Conservation (phyloP, 2,888 invertebrate species). For the Dorcus hopei region DNA sequence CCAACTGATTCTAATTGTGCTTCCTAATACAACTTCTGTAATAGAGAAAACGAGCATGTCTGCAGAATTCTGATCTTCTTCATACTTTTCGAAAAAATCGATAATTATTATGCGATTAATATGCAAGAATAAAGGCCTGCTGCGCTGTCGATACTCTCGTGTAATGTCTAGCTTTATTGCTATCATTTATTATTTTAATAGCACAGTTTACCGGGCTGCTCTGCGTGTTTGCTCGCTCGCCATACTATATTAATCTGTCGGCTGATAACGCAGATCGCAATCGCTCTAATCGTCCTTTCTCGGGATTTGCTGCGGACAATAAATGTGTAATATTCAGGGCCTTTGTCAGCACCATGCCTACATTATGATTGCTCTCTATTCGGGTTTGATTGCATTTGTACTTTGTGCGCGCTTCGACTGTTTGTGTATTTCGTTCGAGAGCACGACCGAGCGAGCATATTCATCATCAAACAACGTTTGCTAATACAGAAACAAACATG, state of each 20-base stretch:
- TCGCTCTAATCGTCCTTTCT: slow-evolving; percentile 36
- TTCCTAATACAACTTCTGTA: slow-evolving; percentile 24
- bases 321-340: slow-evolving; percentile 31
- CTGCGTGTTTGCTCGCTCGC: slow-evolving; percentile 37
- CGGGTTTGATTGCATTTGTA: slow-evolving; percentile 36
- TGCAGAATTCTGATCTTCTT: background rate
- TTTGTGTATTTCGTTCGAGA: slow-evolving; percentile 7
- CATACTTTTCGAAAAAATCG: slow-evolving; percentile 21
- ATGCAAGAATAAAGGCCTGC: slow-evolving; percentile 41
- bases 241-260: slow-evolving; percentile 36
- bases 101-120: slow-evolving; percentile 47
- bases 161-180: slow-evolving; percentile 46
- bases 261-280: slow-evolving; percentile 27
- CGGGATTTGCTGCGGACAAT: slow-evolving; percentile 40
- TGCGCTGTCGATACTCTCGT: slow-evolving; percentile 44
- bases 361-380: slow-evolving; percentile 32
- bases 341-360: slow-evolving; percentile 33
- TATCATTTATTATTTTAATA: slow-evolving; percentile 47
- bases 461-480: slow-evolving; percentile 14
- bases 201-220: slow-evolving; percentile 42
- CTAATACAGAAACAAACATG: slow-evolving; percentile 17
- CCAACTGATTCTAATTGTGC: too few species aligned
- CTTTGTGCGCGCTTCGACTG: slow-evolving; percentile 22
- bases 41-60: slow-evolving; percentile 10
- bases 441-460: background rate